Evolutionary conservation across 2,113 vertebrate species (phyloP).

Genomic region (Synodontis membranacea): DNA sequence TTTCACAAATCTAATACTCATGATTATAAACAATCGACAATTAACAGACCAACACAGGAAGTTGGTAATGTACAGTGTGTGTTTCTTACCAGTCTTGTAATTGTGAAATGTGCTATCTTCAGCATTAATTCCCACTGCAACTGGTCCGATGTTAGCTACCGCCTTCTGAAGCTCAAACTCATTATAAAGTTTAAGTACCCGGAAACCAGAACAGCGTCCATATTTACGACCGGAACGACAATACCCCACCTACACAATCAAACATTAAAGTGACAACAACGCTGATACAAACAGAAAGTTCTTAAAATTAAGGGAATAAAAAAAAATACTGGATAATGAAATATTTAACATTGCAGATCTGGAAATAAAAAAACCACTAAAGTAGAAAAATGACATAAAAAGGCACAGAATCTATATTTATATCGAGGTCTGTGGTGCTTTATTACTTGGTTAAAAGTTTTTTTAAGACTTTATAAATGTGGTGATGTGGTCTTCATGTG

Average conservation of each 20-base stretch:
- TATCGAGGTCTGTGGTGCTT: too few species aligned
- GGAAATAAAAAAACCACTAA: background rate
- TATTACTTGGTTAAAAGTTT: too few species aligned
- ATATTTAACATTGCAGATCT: background rate
- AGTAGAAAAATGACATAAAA: background rate
- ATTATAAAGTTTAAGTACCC: conserved; percentile 51
- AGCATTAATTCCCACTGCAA: conserved; percentile 69
- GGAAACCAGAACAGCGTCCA: conserved; percentile 61
- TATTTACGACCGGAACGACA: conserved; percentile 62
- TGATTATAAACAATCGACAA: background rate
- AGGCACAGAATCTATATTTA: background rate
- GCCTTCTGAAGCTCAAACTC: conserved; percentile 62
- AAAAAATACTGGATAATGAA: background rate
- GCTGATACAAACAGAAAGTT: background rate
- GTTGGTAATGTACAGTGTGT: background rate
- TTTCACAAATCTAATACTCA: background rate
- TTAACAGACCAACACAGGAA: background rate
- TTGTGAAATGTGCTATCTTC: conserved; percentile 63
- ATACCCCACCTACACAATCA: conserved; percentile 52
- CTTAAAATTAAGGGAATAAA: background rate
- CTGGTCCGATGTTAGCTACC: conserved; percentile 65
- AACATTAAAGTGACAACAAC: background rate
- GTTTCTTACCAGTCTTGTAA: conserved; percentile 63
- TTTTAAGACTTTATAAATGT: too few species aligned
- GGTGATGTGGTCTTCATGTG: too few species aligned